Evolutionary conservation across 2,888 invertebrate species (phyloP), one percentile per base, ranked within the genome.

Genomic region (Esperia sulphurella): DNA sequence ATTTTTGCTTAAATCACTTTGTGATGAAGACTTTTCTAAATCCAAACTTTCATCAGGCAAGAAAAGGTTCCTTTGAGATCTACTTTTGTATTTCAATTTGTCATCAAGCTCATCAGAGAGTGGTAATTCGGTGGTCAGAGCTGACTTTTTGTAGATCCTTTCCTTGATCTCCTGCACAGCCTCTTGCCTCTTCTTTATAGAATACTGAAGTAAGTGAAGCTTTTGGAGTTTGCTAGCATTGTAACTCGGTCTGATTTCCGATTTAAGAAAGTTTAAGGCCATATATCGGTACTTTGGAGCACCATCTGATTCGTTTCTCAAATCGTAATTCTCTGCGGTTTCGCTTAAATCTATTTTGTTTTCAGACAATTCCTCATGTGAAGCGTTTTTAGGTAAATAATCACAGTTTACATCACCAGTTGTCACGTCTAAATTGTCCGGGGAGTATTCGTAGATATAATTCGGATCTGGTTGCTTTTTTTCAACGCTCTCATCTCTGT

Each of bases 211-310:
- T 38, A 92, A 88, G 70, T 95, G 95, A 31, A 95, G 66, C 61
- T 91, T 92, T 48, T 93, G 91, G n/a, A 96, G 75, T 56, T 94
- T 94, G 1, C 91, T 91, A 6, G 95, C 91, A 40, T 92, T 92
- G 64, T 96, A 96, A 70, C 95, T 95, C 2, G 91, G 91, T 52
- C 93, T 91, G 43, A 95, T 91, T 68, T 95, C 95, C 1, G 88
- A 88, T 55, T 89, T 90, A 0, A 90, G 70, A 57, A 92, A 91
- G 55, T 81, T 91, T 10, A 92, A 65, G 7, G 88, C 82, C 54
- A 90, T 67, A 56, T 87, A 87, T 48, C 90, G 67, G 52, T 78
- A 86, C 52, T 89, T 90, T 0, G 87, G 85, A 9, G 79, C 76
- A 0, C 82, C 75, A 10, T 79, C 78, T 0, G 71, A 57, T 59